phyloP scores from a whole-genome alignment of 2,113 vertebrate species.

The Notothenia coriiceps region DNA sequence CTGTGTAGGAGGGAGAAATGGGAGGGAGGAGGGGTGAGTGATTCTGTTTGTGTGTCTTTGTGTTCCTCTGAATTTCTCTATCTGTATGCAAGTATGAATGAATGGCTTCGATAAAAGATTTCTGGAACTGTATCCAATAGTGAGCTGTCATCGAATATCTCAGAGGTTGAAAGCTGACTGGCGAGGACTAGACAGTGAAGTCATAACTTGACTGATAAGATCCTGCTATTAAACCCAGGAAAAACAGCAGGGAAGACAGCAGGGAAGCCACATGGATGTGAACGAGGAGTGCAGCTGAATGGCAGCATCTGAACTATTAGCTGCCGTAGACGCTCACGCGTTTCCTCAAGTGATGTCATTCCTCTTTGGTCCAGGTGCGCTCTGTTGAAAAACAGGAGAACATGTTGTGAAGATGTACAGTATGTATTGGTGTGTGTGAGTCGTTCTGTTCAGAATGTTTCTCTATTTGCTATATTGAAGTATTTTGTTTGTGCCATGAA shows the following conservation, averaged over 20 bases:
- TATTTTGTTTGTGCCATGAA: not conserved
- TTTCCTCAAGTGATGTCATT: slow-evolving; percentile 68
- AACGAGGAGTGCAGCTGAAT: slow-evolving; percentile 42
- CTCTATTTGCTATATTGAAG: not conserved
- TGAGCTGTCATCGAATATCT: slow-evolving; percentile 62
- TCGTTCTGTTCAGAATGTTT: not conserved
- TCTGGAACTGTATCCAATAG: slow-evolving; percentile 56
- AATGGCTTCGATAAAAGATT: slow-evolving; percentile 69
- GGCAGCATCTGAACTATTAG: slow-evolving; percentile 38
- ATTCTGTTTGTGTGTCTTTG: slow-evolving; percentile 62
- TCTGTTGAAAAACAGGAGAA: slow-evolving; percentile 19
- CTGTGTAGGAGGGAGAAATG: slow-evolving; percentile 39
- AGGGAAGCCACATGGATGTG: slow-evolving; percentile 29
- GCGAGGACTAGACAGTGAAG: slow-evolving; percentile 64
- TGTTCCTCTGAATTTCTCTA: slow-evolving; percentile 58
- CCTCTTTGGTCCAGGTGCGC: slow-evolving; percentile 35
- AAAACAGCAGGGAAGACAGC: slow-evolving; percentile 31
- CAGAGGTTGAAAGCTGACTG: slow-evolving; percentile 60
- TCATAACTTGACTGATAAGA: slow-evolving; percentile 71
- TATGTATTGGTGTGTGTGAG: too few species aligned
- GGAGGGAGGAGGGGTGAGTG: slow-evolving; percentile 20
- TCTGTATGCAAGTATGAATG: slow-evolving; percentile 64
- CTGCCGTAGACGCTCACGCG: slow-evolving; percentile 2
- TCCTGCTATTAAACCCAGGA: slow-evolving; percentile 48
- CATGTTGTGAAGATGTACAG: not conserved